Conservation (phyloP, 64 coral and sea anemone species). For the Acropora tenuis region DNA sequence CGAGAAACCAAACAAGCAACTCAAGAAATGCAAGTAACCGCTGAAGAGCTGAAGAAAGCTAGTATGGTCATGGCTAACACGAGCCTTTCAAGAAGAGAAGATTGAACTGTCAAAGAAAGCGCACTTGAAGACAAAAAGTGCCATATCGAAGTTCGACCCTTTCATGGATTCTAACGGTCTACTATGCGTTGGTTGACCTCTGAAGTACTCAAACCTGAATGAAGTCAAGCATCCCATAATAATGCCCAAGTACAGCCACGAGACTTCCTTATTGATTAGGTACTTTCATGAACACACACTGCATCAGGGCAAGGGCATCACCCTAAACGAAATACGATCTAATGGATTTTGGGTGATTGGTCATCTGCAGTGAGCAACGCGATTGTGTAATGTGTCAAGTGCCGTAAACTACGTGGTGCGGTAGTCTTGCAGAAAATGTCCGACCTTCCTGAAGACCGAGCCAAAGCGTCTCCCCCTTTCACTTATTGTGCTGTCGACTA, state of each 20-base stretch:
- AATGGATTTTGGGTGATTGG: conserved; percentile 36
- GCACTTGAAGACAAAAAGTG: not conserved
- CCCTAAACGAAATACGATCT: conserved; percentile 27
- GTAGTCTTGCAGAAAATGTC: conserved; percentile 33
- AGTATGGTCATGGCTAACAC: not conserved
- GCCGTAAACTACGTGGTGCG: not conserved
- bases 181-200: conserved; percentile 6
- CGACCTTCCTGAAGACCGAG: conserved; percentile 14
- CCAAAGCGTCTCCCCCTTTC: not conserved
- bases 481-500: not conserved
- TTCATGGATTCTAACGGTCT: not conserved
- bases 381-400: conserved; percentile 7
- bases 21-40: not conserved
- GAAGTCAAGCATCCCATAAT: not conserved
- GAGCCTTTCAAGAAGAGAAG: conserved; percentile 16
- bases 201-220: not conserved
- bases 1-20: not conserved
- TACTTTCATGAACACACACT: conserved; percentile 21
- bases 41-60: not conserved
- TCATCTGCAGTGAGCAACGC: not conserved
- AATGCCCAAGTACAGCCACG: not conserved
- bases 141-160: not conserved
- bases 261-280: not conserved
- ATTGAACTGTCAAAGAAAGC: not conserved
- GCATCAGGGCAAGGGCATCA: conserved; percentile 45